These are phyloP conservation scores for Geococcyx californianus DNA, from an alignment of 2,113 vertebrate species.

Conservation along the genomic window DNA sequence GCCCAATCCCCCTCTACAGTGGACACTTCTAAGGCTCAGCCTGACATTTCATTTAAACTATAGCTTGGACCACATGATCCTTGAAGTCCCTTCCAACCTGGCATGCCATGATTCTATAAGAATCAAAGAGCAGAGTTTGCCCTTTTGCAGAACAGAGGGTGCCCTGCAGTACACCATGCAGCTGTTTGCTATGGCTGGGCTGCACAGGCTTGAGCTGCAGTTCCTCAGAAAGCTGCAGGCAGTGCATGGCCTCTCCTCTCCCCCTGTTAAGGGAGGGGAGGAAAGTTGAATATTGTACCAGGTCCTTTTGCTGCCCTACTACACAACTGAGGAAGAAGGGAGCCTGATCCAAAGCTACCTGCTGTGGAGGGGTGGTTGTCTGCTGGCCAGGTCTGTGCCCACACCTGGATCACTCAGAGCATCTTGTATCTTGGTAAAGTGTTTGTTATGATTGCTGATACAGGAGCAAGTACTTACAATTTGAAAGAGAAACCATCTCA, in stretches of 20 bases:
- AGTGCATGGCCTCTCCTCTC: background rate
- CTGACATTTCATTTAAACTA: no score
- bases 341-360: background rate
- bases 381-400: background rate
- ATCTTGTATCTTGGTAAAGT: background rate
- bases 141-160: background rate
- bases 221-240: background rate
- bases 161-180: background rate
- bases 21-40: no score
- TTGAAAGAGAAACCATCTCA: background rate
- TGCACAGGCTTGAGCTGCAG: background rate
- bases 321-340: background rate
- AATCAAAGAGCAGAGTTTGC: background rate
- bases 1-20: no score
- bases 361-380: background rate
- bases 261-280: background rate
- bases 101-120: no score
- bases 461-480: background rate
- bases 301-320: background rate
- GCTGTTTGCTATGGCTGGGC: background rate
- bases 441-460: background rate
- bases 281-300: background rate
- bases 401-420: background rate
- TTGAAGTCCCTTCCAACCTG: no score
- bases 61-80: no score